phyloP scores from a whole-genome alignment of 2,797 vertebrate genomes.

The Cyprinodon diabolis region DNA sequence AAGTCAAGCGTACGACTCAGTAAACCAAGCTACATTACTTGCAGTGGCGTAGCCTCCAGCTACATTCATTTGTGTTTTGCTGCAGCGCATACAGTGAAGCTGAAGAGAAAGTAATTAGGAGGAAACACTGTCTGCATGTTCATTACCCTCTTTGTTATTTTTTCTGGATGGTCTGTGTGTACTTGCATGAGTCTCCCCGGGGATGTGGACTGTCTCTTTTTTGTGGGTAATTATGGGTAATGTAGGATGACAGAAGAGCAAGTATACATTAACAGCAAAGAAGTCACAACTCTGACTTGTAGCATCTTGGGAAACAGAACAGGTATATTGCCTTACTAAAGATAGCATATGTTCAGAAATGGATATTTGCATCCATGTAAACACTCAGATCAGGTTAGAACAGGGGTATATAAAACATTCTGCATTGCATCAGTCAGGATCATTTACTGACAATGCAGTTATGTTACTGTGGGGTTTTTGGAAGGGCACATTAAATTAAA shows the following conservation, averaged over 20 bases:
- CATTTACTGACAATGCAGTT: conserved; percentile 36
- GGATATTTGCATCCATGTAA: not conserved
- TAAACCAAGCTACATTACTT: conserved; percentile 17
- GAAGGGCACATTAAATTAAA: conserved; percentile 45
- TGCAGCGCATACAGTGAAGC: conserved; percentile 25
- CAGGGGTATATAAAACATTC: not conserved
- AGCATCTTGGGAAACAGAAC: conserved; percentile 23
- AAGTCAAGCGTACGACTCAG: conserved; percentile 32
- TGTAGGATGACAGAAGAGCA: conserved; percentile 69
- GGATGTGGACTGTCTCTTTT: conserved; percentile 55
- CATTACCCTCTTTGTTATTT: conserved; percentile 47
- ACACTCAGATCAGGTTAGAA: not conserved
- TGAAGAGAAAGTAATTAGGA: conserved; percentile 64
- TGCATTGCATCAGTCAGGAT: conserved; percentile 25
- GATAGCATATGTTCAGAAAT: conserved; percentile 14
- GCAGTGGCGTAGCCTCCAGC: conserved; percentile 33
- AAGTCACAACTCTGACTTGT: conserved; percentile 25
- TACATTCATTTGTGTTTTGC: conserved; percentile 49
- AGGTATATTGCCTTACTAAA: not conserved
- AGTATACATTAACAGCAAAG: conserved; percentile 38
- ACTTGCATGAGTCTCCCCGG: conserved; percentile 40
- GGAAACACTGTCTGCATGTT: conserved; percentile 52
- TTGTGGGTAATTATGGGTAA: conserved; percentile 76
- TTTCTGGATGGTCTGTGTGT: conserved; percentile 25
- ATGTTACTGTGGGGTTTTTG: conserved; percentile 44